These are phyloP conservation scores for Xiphophorus couchianus DNA, from an alignment of 2,113 vertebrate genomes.

Conservation along the genomic window DNA sequence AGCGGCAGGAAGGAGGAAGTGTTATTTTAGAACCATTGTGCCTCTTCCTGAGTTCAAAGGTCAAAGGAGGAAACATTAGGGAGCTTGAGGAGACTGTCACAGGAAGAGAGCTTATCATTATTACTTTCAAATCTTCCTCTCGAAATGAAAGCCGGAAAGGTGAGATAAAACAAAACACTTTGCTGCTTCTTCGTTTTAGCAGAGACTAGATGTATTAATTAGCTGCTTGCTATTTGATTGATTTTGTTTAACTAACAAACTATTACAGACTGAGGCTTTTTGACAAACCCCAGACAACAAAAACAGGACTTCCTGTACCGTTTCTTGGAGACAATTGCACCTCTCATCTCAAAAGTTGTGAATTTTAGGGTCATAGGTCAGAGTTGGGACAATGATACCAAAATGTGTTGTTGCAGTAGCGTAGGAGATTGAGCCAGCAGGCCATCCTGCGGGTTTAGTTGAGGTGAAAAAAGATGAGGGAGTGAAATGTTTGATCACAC, in stretches of 20 bases:
- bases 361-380: background rate
- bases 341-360: background rate
- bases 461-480: background rate
- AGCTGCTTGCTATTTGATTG: background rate
- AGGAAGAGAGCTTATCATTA: slow-evolving; percentile 9
- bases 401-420: background rate
- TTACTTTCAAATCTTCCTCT: background rate
- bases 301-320: background rate
- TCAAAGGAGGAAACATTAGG: slow-evolving; percentile 36
- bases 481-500: background rate
- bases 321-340: background rate
- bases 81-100: slow-evolving; percentile 14
- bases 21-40: slow-evolving; percentile 69
- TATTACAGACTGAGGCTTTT: background rate
- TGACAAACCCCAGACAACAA: background rate
- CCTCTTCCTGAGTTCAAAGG: slow-evolving; percentile 54
- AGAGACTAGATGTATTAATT: background rate
- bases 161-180: background rate
- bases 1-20: slow-evolving; percentile 54
- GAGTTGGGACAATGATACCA: background rate
- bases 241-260: too few species aligned
- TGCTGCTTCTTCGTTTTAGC: background rate
- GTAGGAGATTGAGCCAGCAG: background rate
- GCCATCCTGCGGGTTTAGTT: background rate
- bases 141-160: background rate